Conservation (phyloP, 1,140 invertebrate species). For the Drosophila leontia region DNA sequence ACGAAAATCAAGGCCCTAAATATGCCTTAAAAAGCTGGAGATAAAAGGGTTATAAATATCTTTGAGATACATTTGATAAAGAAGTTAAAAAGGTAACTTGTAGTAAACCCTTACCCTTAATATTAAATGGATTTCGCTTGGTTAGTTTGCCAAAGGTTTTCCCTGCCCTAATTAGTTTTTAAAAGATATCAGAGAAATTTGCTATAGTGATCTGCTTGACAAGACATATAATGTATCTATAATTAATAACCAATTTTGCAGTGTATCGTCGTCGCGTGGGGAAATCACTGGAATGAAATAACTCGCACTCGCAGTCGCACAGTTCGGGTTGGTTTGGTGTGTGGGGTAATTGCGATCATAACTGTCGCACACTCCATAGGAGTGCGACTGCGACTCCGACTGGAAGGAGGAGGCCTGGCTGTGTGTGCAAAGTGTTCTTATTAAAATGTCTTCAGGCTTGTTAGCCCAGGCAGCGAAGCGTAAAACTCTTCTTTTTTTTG, state of each 20-base stretch:
- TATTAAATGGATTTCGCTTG: neutral
- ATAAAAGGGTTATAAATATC: neutral
- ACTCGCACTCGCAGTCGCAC: slow-evolving; percentile 8
- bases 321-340: slow-evolving; percentile 40
- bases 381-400: slow-evolving; percentile 4
- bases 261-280: slow-evolving; percentile 18
- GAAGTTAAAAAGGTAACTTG: neutral
- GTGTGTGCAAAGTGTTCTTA: slow-evolving; percentile 52
- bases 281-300: slow-evolving; percentile 28
- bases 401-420: neutral
- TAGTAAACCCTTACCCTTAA: too few species aligned
- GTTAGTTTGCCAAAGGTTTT: neutral
- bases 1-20: neutral
- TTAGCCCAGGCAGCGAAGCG: slow-evolving; percentile 53
- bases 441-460: slow-evolving; percentile 61
- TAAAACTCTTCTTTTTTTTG: slow-evolving; percentile 40
- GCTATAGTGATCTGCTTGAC: neutral
- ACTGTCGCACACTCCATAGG: slow-evolving; percentile 49
- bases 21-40: too few species aligned
- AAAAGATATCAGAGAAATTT: neutral
- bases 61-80: neutral
- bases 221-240: neutral
- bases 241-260: slow-evolving; percentile 6
- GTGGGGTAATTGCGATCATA: slow-evolving; percentile 58
- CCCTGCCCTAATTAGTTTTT: neutral